Evolutionary conservation across 2,797 vertebrate species (phyloP).

Genomic region (Pangasius larnaudii): DNA sequence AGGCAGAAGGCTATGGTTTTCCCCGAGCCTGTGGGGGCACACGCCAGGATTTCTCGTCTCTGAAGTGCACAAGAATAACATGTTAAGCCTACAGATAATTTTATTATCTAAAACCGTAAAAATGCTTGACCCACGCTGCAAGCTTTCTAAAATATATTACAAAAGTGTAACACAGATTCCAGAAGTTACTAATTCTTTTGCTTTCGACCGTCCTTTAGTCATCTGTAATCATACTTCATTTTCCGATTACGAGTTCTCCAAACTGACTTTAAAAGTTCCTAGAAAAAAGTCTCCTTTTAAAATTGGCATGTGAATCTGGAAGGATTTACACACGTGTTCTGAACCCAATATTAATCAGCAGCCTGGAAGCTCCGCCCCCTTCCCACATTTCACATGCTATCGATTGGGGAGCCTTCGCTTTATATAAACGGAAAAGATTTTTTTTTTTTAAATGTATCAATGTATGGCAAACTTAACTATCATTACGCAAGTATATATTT

Average conservation of each 20-base stretch:
- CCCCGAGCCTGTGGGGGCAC: constrained; percentile 94
- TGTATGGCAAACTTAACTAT: too few relatives aligned
- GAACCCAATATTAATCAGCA: background rate
- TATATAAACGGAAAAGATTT: background rate
- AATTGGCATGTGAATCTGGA: too few relatives aligned
- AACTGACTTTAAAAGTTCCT: background rate
- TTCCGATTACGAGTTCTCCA: background rate
- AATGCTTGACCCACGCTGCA: background rate
- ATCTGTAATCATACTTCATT: background rate
- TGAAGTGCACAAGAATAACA: constrained; percentile 57
- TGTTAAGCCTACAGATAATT: background rate
- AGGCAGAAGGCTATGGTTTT: constrained; percentile 95
- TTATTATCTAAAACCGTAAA: too few relatives aligned
- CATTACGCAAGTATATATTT: too few relatives aligned
- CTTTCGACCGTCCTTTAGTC: background rate
- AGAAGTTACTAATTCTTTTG: background rate
- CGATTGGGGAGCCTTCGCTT: background rate
- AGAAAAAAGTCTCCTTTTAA: background rate
- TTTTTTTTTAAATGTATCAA: background rate
- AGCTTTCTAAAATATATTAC: background rate
- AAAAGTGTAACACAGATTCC: background rate
- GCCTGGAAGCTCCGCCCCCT: background rate
- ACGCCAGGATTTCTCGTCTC: constrained; percentile 90
- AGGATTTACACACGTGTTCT: background rate
- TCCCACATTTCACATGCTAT: background rate